Percentiles rank a stretch among this genome's conserved stretches.
These are phyloP conservation scores for Ophion ellenae DNA, from an alignment of 2,888 invertebrate genomes.

Conservation along the genomic window DNA sequence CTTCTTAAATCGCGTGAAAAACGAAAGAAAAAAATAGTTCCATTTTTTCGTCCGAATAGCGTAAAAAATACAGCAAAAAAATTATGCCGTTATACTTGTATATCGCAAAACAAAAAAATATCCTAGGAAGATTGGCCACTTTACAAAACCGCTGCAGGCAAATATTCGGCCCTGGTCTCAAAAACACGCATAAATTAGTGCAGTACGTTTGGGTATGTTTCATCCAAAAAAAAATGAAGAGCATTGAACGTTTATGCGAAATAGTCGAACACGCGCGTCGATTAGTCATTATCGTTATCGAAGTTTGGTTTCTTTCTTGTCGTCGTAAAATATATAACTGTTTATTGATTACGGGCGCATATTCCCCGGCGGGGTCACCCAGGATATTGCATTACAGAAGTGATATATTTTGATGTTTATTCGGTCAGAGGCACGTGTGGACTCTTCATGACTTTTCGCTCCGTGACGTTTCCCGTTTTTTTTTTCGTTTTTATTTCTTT, in stretches of 20 bases:
- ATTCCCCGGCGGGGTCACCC: background rate
- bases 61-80: too few species aligned
- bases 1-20: too few species aligned
- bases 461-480: constrained; percentile 1
- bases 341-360: background rate
- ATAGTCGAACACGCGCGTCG: background rate
- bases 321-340: too few species aligned
- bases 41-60: too few species aligned
- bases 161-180: too few species aligned
- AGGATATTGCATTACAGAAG: background rate
- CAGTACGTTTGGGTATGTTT: background rate
- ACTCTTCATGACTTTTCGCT: constrained; percentile 3
- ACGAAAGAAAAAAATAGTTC: too few species aligned
- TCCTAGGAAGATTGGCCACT: too few species aligned
- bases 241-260: background rate
- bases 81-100: too few species aligned
- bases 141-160: too few species aligned
- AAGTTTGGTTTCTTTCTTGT: background rate
- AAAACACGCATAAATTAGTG: background rate
- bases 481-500: background rate
- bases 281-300: background rate
- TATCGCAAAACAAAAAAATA: too few species aligned
- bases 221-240: background rate
- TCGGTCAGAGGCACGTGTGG: constrained; percentile 9
- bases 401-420: constrained; percentile 5